Base-by-base conservation (phyloP, 2,888 invertebrate genomes). In the Teleiodes luculella region DNA sequence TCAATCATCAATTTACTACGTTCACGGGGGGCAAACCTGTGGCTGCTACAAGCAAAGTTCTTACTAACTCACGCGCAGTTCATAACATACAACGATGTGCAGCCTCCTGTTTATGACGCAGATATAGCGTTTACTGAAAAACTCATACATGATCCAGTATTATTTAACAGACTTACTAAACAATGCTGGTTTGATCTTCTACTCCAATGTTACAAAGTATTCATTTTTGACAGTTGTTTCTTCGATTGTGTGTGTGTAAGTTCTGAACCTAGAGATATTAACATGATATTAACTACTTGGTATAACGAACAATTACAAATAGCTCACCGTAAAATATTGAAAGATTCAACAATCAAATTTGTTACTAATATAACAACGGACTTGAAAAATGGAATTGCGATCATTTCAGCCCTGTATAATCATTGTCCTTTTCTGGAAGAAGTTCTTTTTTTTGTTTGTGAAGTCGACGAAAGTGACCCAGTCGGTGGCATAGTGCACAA, bases 141-240 rank as follows among this genome's bases (percentile, higher is more conserved):
- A 61, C 70, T 88, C 5, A 51, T 79, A 55, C 61, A 59, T 11
- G 74, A 88, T 60, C 51, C 61, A 1, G 57, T 60, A 20, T 68
- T 85, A 56, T 89, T 74, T 60, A 60, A 80, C 24, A 78, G 87
- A 62, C 65, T 88, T 35, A 83, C 75, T 59, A 89, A 87, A 65
- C 89, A 88, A 69, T 84, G 86, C 57, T 93, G 93, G 93, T 64
- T 93, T 14, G 93, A 93, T 67, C 76, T 93, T 33, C 81, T 92
- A 62, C 70, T 93, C 53, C 92, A 93, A 74, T 91, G 90, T 41
- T 93, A 91, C 64, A 93, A 92, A 75, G 86, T 89, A 18, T 90
- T 92, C 43, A 74, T 91, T 5, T 74, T 92, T 66, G 83, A 83
- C 11, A 81, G 87, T 61, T 84, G 90, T 58, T 88, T 87, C 57